Conservation (phyloP, 1,140 invertebrate genomes). For the Marisa cornuarietis region DNA sequence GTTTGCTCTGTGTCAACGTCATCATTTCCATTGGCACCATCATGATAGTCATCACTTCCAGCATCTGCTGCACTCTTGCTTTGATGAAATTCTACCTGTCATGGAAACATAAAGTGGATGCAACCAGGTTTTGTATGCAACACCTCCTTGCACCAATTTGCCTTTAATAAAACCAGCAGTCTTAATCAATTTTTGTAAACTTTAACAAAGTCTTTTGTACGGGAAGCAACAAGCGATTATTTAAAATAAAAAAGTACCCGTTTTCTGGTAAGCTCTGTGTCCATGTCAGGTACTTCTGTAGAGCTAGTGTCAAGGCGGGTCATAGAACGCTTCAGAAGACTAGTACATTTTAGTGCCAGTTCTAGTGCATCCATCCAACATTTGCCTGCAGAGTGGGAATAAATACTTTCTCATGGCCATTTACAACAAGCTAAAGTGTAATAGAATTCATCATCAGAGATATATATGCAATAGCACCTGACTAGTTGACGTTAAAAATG, state of each 20-base stretch:
- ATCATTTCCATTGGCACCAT: not conserved
- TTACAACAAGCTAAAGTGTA: not conserved
- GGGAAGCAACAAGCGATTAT: too few species aligned
- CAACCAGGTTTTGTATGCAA: too few species aligned
- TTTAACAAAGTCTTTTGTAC: too few species aligned
- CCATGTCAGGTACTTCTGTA: not conserved
- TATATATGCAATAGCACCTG: too few species aligned
- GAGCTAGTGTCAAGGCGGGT: slow-evolving; percentile 38
- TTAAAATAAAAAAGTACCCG: not conserved
- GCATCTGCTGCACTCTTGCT: too few species aligned
- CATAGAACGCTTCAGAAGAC: slow-evolving; percentile 75
- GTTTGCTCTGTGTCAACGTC: slow-evolving; percentile 19
- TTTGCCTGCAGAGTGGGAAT: slow-evolving; percentile 68
- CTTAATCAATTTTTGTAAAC: too few species aligned
- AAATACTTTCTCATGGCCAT: not conserved
- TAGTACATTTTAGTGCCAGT: slow-evolving; percentile 85
- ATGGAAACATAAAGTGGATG: too few species aligned
- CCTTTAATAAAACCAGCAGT: too few species aligned
- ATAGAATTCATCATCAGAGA: too few species aligned
- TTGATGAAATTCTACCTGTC: too few species aligned
- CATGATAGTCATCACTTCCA: not conserved
- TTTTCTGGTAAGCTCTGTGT: slow-evolving; percentile 8
- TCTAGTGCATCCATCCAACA: slow-evolving; percentile 96
- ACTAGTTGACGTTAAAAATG: too few species aligned
- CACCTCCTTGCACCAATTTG: too few species aligned